Evolutionary conservation across 2,113 vertebrate genomes (phyloP).

Genomic region (Mormoops blainvillei): DNA sequence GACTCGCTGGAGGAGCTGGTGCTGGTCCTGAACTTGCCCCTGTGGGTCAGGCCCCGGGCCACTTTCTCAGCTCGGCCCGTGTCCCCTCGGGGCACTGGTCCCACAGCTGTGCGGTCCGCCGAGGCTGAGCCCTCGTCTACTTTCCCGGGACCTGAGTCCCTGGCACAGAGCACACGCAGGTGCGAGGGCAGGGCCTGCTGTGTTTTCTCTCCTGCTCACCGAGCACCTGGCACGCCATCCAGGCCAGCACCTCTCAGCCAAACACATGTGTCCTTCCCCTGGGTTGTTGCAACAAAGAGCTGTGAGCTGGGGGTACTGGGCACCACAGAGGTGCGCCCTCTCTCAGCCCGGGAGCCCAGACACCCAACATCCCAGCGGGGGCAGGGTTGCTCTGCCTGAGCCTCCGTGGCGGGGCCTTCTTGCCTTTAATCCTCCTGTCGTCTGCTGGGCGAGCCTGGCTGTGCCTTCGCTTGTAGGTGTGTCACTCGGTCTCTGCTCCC

Average conservation of each 20-base stretch:
- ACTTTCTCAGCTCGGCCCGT: too few species aligned
- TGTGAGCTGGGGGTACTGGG: neutral
- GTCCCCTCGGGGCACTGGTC: neutral
- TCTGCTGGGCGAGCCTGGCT: fast-evolving
- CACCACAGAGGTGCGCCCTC: fast-evolving
- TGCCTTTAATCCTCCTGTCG: too few species aligned
- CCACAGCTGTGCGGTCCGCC: fast-evolving
- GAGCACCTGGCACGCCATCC: fast-evolving
- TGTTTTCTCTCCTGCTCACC: fast-evolving
- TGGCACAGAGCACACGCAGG: neutral
- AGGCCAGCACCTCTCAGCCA: fast-evolving
- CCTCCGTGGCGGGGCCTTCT: too few species aligned
- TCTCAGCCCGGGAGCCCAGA: neutral
- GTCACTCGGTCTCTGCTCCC: fast-evolving
- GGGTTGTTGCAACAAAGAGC: neutral
- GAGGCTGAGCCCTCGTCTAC: neutral
- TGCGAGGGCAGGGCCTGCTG: fast-evolving
- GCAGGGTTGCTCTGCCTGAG: too few species aligned
- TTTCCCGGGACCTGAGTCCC: too few species aligned
- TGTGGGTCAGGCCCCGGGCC: fast-evolving
- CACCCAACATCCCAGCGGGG: neutral
- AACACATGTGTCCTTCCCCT: fast-evolving
- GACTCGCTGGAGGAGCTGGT: neutral
- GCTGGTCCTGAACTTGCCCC: fast-evolving
- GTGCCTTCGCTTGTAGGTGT: neutral